phyloP scores from a whole-genome alignment of 2,113 vertebrate species.

The Cyanoramphus novaezelandiae region DNA sequence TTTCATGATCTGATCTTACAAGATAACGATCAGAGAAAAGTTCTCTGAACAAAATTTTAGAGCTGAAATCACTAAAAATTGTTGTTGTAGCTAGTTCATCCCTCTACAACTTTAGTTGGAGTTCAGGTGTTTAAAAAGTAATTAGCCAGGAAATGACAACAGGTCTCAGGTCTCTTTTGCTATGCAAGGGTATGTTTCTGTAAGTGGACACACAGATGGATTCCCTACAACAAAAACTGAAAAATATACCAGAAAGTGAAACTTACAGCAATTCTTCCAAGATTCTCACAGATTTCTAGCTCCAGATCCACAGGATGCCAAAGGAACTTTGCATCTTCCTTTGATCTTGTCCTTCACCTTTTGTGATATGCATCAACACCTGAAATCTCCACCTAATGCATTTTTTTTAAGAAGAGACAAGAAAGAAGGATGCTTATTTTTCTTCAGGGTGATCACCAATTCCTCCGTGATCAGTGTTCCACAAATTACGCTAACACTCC shows the following conservation, averaged over 20 bases:
- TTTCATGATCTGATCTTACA: not conserved
- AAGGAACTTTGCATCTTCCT: not conserved
- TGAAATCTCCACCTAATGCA: not conserved
- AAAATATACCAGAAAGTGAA: not conserved
- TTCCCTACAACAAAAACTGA: not conserved
- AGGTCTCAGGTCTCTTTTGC: not conserved
- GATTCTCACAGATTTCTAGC: not conserved
- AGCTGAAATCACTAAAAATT: not conserved
- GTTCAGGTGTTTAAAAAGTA: not conserved
- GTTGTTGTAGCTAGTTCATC: not conserved
- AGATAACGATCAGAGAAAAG: not conserved
- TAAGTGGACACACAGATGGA: not conserved
- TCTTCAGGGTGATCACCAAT: not conserved
- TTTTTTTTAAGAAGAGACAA: not conserved
- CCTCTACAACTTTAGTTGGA: not conserved
- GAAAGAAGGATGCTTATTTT: not conserved
- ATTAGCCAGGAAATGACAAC: not conserved
- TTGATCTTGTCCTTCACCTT: not conserved
- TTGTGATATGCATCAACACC: not conserved
- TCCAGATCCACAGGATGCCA: not conserved
- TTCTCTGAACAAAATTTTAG: not conserved
- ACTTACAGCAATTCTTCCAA: not conserved
- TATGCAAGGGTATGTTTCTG: not conserved
- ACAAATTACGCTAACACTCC: not conserved
- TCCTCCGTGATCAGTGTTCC: not conserved